A percentile compares a stretch with the other conserved stretches of the same genome.
phyloP scores from a whole-genome alignment of 2,888 invertebrate genomes.

The Pantelozetes paolii region DNA sequence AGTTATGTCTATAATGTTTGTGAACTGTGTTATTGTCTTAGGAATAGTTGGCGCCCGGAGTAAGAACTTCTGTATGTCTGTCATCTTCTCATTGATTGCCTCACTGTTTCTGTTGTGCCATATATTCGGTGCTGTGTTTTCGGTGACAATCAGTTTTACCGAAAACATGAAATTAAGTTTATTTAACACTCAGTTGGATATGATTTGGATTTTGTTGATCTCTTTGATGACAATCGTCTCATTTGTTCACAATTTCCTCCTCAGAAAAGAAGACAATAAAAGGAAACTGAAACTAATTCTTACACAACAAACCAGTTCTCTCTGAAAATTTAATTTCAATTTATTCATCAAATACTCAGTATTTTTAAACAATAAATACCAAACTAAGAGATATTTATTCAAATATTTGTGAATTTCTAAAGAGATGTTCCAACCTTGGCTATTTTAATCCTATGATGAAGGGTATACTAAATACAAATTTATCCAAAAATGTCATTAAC shows the following conservation, averaged over 20 bases:
- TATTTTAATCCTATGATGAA: too few relatives aligned
- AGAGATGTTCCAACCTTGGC: too few relatives aligned
- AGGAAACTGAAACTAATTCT: not conserved
- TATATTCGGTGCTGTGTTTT: not conserved
- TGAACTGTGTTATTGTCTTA: not conserved
- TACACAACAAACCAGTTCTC: not conserved
- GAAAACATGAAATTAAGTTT: not conserved
- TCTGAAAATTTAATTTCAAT: not conserved
- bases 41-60: slow-evolving; percentile 11
- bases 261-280: not conserved
- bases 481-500: too few relatives aligned
- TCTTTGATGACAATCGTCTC: not conserved
- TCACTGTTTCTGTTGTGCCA: not conserved
- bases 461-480: too few relatives aligned
- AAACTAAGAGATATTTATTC: too few relatives aligned
- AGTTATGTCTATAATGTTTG: not conserved
- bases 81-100: not conserved
- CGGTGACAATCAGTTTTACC: not conserved
- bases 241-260: not conserved
- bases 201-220: not conserved
- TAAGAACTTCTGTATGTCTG: not conserved
- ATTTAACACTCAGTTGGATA: not conserved
- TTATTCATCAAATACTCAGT: too few relatives aligned
- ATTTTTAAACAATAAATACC: too few relatives aligned
- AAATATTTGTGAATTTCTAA: too few relatives aligned